phyloP scores from a whole-genome alignment of 2,113 vertebrate species.

The Salvator merianae region DNA sequence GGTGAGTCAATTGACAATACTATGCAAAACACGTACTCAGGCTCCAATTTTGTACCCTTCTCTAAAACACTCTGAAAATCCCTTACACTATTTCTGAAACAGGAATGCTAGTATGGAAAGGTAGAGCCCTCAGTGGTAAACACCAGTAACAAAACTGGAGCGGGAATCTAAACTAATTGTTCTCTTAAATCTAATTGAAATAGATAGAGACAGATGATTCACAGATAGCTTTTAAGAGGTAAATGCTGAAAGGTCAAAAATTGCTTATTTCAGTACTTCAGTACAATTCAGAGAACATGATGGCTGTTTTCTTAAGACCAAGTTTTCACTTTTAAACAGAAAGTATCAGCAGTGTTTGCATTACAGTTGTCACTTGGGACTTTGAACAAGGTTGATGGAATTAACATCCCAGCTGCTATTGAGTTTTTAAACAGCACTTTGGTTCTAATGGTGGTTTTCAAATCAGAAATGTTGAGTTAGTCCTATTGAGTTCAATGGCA shows the following conservation, averaged over 20 bases:
- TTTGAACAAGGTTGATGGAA: slow-evolving; percentile 3
- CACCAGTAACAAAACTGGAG: slow-evolving; percentile 31
- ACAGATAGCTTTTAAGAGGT: slow-evolving; percentile 44
- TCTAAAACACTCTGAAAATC: neutral
- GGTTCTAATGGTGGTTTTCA: slow-evolving; percentile 3
- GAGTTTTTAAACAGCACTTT: slow-evolving; percentile 13
- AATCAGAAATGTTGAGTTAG: slow-evolving; percentile 20
- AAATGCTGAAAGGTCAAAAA: slow-evolving; percentile 43
- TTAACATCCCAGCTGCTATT: slow-evolving; percentile 9
- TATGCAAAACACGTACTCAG: neutral
- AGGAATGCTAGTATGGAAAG: slow-evolving; percentile 34
- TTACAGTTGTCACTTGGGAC: neutral
- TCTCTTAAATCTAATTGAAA: slow-evolving; percentile 30
- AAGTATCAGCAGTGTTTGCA: neutral
- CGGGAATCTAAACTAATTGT: slow-evolving; percentile 36
- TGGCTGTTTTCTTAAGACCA: neutral
- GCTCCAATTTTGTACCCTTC: neutral
- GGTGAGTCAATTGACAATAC: neutral
- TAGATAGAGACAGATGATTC: slow-evolving; percentile 48
- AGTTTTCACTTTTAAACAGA: slow-evolving; percentile 11
- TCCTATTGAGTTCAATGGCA: slow-evolving; percentile 4
- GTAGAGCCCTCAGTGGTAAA: slow-evolving; percentile 49
- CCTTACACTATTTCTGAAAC: slow-evolving; percentile 18
- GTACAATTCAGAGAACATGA: slow-evolving; percentile 25
- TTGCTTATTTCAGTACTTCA: slow-evolving; percentile 32